Evolutionary conservation across 2,888 invertebrate genomes (phyloP).

Genomic region (Lasioglossum leucozonium): DNA sequence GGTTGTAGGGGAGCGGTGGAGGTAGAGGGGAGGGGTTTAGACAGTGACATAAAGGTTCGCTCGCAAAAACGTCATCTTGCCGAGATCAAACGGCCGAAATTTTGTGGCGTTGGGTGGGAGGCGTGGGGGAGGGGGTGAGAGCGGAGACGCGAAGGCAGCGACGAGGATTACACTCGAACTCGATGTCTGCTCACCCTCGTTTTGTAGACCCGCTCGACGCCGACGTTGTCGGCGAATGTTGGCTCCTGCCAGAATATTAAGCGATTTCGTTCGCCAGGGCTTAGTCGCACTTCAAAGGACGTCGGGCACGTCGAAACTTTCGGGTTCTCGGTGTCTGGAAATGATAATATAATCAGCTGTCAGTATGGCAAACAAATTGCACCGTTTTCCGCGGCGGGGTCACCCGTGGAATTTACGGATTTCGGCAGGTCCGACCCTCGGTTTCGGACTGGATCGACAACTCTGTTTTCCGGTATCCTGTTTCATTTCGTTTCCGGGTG

Average conservation of each 20-base stretch:
- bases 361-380: slow-evolving; percentile 43
- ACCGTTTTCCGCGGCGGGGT: slow-evolving; percentile 11
- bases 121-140: neutral
- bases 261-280: slow-evolving; percentile 86
- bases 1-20: accelerated
- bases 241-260: slow-evolving; percentile 89
- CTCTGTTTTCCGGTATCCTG: neutral
- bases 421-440: neutral
- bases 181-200: slow-evolving; percentile 85
- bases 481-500: neutral
- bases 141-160: slow-evolving; percentile 18
- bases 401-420: neutral
- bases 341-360: slow-evolving; percentile 49
- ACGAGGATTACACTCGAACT: slow-evolving; percentile 46
- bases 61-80: slow-evolving; percentile 31
- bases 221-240: slow-evolving; percentile 87
- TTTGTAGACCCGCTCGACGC: slow-evolving; percentile 86
- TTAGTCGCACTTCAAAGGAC: slow-evolving; percentile 87
- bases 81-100: slow-evolving; percentile 46
- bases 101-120: slow-evolving; percentile 5
- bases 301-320: slow-evolving; percentile 87
- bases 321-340: slow-evolving; percentile 86
- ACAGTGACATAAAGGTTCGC: slow-evolving; percentile 28
- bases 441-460: neutral
- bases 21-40: neutral